These are phyloP conservation scores for Rachycentron canadum DNA, from an alignment of 2,797 vertebrate genomes.

Conservation along the genomic window DNA sequence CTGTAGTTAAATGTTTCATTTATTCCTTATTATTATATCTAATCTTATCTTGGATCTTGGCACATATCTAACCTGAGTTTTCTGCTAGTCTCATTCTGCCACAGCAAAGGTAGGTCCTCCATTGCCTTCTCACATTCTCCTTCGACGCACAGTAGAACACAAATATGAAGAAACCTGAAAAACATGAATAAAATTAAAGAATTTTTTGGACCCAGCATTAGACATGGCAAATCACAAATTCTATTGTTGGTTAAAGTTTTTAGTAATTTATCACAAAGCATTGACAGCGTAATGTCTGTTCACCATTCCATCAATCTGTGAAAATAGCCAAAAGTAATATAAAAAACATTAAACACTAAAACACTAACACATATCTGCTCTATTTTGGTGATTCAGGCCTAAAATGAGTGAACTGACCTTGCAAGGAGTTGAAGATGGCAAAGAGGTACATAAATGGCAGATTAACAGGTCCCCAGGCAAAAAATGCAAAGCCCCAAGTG, in stretches of 20 bases:
- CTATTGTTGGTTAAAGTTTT: no score
- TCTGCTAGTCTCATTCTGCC: slow-evolving; percentile 91
- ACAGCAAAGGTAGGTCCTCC: slow-evolving; percentile 95
- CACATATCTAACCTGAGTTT: slow-evolving; percentile 91
- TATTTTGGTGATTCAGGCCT: neutral
- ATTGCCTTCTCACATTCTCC: slow-evolving; percentile 94
- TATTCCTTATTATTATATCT: neutral
- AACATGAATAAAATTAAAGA: slow-evolving; percentile 23
- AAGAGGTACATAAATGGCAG: slow-evolving; percentile 96
- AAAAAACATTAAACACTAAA: no score
- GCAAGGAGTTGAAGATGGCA: slow-evolving; percentile 95
- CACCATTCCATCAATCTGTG: neutral
- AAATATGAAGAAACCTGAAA: slow-evolving; percentile 96
- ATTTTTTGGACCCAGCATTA: no score
- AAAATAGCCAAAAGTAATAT: no score
- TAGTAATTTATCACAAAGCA: no score
- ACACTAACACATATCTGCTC: neutral
- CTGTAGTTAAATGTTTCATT: neutral
- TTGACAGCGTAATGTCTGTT: no score
- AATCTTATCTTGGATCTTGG: neutral
- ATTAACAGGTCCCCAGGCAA: slow-evolving; percentile 93
- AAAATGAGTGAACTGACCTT: slow-evolving; percentile 85
- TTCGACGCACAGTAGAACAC: slow-evolving; percentile 94
- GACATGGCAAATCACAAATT: no score
- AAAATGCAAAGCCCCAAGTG: slow-evolving; percentile 98